These are phyloP conservation scores for Notolepis coatsorum DNA, from an alignment of 2,797 vertebrate genomes.

Conservation along the genomic window DNA sequence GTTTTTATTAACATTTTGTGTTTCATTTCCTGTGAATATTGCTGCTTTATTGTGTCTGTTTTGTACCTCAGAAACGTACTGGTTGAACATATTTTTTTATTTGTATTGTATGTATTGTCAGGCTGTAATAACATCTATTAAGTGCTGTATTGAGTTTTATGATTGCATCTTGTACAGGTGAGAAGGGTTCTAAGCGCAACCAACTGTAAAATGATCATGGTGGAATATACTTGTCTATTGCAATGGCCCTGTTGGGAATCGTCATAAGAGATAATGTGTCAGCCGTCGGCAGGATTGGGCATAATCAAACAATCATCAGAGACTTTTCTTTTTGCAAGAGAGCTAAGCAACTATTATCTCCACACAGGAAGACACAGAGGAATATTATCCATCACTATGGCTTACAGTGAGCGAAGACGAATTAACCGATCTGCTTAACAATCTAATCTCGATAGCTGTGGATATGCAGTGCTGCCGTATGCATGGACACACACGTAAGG, in stretches of 20 bases:
- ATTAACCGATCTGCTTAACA: not conserved
- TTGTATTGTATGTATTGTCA: too few species aligned
- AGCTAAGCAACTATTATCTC: constrained; percentile 6
- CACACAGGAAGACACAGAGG: not conserved
- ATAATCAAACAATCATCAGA: constrained; percentile 17
- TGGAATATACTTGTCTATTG: not conserved
- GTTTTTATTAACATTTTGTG: too few species aligned
- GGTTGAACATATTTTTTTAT: too few species aligned
- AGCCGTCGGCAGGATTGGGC: constrained; percentile 10
- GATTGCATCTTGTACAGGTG: constrained; percentile 27
- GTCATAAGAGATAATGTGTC: constrained; percentile 26
- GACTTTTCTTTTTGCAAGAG: constrained; percentile 6
- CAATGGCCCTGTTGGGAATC: constrained; percentile 3
- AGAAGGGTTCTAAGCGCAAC: not conserved
- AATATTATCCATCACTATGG: not conserved
- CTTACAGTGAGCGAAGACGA: constrained; percentile 5
- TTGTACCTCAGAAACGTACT: too few species aligned
- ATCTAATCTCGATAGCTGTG: not conserved
- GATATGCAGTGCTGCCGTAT: not conserved
- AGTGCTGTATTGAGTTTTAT: constrained; percentile 23
- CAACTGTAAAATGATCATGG: not conserved
- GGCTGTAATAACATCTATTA: too few species aligned
- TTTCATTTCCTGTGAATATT: too few species aligned
- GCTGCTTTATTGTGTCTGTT: too few species aligned
- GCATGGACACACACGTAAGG: too few species aligned